phyloP scores from a whole-genome alignment of 1,140 invertebrate genomes.

The Magallana ariakensis region DNA sequence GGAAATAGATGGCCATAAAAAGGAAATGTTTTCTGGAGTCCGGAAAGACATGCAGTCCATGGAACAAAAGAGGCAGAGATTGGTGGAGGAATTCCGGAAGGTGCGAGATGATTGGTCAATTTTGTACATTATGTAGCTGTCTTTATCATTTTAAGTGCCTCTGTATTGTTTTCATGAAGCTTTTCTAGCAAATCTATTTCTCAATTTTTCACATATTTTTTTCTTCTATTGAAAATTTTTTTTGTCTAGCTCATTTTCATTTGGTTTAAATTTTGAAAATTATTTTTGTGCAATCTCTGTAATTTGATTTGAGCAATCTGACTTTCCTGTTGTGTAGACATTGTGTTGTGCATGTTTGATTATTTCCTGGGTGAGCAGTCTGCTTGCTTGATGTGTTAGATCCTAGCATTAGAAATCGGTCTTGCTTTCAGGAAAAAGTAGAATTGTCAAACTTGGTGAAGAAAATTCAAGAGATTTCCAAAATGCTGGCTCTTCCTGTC shows the following conservation, averaged over 20 bases:
- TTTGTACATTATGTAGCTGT: neutral
- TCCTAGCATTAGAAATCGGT: constrained; percentile 28
- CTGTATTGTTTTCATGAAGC: neutral
- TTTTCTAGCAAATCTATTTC: neutral
- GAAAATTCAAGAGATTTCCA: constrained; percentile 68
- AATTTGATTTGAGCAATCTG: constrained; percentile 13
- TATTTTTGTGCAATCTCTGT: neutral
- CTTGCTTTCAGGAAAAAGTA: constrained; percentile 69
- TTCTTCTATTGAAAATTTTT: neutral
- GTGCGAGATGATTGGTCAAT: constrained; percentile 54
- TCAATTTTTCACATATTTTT: neutral
- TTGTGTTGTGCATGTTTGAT: constrained; percentile 5
- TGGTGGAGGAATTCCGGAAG: constrained; percentile 72
- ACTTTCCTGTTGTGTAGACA: neutral
- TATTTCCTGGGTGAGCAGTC: neutral
- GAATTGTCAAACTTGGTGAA: constrained; percentile 65
- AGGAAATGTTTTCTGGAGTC: constrained; percentile 72
- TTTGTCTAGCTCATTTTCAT: neutral
- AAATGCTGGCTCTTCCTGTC: constrained; percentile 59
- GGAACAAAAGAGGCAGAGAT: constrained; percentile 67
- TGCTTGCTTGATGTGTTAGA: constrained; percentile 26
- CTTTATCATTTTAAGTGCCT: neutral
- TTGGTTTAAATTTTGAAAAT: neutral
- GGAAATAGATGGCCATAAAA: constrained; percentile 75
- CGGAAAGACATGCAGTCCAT: constrained; percentile 71